Base-by-base conservation (phyloP, 1,140 invertebrate genomes). In the Drosophila murphyi region DNA sequence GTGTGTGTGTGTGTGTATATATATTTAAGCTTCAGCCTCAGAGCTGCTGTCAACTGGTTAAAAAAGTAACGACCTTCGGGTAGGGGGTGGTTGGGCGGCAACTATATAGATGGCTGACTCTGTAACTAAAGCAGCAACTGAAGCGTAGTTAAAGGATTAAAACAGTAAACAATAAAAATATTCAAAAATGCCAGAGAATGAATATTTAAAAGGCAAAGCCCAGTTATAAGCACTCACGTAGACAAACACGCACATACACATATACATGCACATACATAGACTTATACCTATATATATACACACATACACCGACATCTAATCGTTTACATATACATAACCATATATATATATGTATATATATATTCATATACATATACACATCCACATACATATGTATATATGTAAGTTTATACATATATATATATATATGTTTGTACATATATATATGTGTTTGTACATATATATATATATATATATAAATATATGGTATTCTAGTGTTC, bases 131-230 rank as follows among this genome's bases (percentile, higher is more conserved):
- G 56, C 56, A 61, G 10, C 39, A 43, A 39, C 31, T 64, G 28
- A 72, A 54, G 69, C 60, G 69, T 72, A 72, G 52, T 72, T 64
- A 50, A 72, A 60, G 52, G 50, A 39, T 71, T 63, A 20, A 10
- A 28, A 60, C 47, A 39, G 7, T 39, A 3, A 39, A 8, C 37
- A 39, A 41, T 41, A 3, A n/a, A 43, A n/a, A 43, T 43, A 43
- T 43, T n/a, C 39, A 43, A 43, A 4, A 41, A 41, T 41, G 8
- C 10, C 39, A 43, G 39, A 3, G 5, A 43, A 43, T 43, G 39
- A 39, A 64, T 34, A 72, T 62, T 62, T 61, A 29, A 69, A 43
- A 43, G 52, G 47, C 31, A 8, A 56, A 31, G 20, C 20, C 20
- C 20, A 20, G 20, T 20, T 20, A 20, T 20, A 20, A 20, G 20